Conservation (phyloP, 2,113 vertebrate species). For the Motacilla alba region DNA sequence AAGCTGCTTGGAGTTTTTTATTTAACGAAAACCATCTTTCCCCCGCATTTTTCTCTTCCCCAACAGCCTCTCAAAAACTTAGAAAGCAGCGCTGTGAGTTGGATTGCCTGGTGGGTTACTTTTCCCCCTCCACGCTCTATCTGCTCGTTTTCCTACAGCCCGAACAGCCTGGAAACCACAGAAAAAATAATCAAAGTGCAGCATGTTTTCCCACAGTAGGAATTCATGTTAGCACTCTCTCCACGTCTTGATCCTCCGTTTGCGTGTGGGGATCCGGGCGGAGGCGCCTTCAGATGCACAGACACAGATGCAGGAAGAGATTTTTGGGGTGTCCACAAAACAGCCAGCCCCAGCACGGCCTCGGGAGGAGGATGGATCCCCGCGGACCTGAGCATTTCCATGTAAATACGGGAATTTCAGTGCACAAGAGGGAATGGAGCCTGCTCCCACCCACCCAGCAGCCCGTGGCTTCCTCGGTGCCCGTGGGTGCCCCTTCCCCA, state of each 20-base stretch:
- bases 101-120: background rate
- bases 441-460: accelerated
- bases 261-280: background rate
- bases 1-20: background rate
- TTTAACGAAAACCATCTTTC: background rate
- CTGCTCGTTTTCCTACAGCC: conserved; percentile 12
- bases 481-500: background rate
- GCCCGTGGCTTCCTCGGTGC: background rate
- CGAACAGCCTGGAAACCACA: conserved; percentile 52
- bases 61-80: background rate
- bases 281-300: background rate
- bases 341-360: background rate
- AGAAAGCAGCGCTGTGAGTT: background rate
- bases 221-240: conserved; percentile 52
- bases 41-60: background rate
- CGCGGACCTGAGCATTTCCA: accelerated
- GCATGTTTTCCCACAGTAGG: conserved; percentile 58
- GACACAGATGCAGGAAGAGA: background rate
- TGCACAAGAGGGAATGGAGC: accelerated
- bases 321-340: background rate
- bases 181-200: conserved; percentile 52
- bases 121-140: background rate
- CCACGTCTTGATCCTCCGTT: background rate
- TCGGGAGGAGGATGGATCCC: background rate
- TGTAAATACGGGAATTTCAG: accelerated